Evolutionary conservation across 2,888 invertebrate species (phyloP), one percentile per base, ranked within the genome.

Genomic region (Eupeodes latifasciatus): DNA sequence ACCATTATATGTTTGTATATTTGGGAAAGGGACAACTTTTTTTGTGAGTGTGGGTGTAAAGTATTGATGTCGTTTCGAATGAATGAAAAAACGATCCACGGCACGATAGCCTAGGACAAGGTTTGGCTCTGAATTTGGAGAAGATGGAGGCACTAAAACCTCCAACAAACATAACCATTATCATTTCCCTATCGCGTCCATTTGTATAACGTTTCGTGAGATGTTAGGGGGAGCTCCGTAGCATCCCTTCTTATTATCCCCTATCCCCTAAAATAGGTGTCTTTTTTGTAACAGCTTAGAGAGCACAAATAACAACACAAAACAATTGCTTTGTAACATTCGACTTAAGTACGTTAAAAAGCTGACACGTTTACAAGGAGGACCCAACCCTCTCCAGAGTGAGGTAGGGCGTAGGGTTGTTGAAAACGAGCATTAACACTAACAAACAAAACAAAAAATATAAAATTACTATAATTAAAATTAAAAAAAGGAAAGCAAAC

Each of bases 401-500:
- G 4, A 47, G 14, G 7, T 4, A 51, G 12, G 34, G 14, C 4
- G 9, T 2, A n/a, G n/a, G n/a, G 76, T 59, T 62, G 7, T 49
- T 64, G 27, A 19, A 49, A 6, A 12, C 9, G 10, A 16, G 49
- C 16, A 53, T 14, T 27, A 47, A 27, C 27, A 64, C 14, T 14
- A 3, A 44, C 44, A 5, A 7, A 44, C 44, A 5, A 12, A 34
- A 76, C 61, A 79, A 72, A 64, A 74, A 40, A 51, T 16, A 71
- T 71, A 57, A 66, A 85, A 82, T 85, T 71, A 36, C 12, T 82
- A 59, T 72, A 86, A 86, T 86, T 82, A 86, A 86, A 86, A 82
- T 79, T 57, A 5, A 27, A 57, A n/a, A 10, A 36, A 40, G 6
- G 55, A 82, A 71, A 80, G 79, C 47, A 69, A 69, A 55, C 74